A percentile compares a stretch with the other conserved stretches of the same genome.
phyloP scores from a whole-genome alignment of 2,888 invertebrate genomes.

The Pyrgus malvae region DNA sequence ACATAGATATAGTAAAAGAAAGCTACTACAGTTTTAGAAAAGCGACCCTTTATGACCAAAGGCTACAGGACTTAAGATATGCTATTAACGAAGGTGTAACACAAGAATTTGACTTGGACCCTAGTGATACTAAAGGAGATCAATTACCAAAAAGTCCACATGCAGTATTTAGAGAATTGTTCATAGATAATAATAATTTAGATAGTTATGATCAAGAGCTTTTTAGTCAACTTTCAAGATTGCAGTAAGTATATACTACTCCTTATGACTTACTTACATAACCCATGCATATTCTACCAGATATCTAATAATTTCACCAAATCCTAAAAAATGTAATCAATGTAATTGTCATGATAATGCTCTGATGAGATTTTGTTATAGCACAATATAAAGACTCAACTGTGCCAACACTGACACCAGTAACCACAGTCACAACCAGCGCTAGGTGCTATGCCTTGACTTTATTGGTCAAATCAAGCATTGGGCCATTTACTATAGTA shows the following conservation, averaged over 20 bases:
- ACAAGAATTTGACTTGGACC: constrained; percentile 62
- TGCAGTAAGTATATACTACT: constrained; percentile 64
- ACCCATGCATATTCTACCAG: too few species aligned
- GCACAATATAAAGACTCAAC: too few species aligned
- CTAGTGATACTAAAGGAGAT: constrained; percentile 27
- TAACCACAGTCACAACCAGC: too few species aligned
- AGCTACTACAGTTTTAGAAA: constrained; percentile 77
- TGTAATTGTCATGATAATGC: too few species aligned
- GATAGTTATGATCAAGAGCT: constrained; percentile 71
- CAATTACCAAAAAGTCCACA: constrained; percentile 64
- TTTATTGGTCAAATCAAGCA: too few species aligned
- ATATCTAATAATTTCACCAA: too few species aligned
- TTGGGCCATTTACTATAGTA: too few species aligned
- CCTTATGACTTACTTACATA: too few species aligned
- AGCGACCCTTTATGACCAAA: constrained; percentile 71
- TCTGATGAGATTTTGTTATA: too few species aligned
- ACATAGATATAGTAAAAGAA: constrained; percentile 66
- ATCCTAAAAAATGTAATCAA: too few species aligned
- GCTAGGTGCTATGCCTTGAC: too few species aligned
- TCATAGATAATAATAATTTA: constrained; percentile 65
- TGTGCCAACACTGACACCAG: too few species aligned
- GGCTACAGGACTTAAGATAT: constrained; percentile 68
- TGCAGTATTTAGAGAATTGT: constrained; percentile 69
- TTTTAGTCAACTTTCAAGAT: constrained; percentile 60
- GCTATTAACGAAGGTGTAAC: constrained; percentile 74